A percentile compares a stretch with the other conserved stretches of the same genome.
Evolutionary conservation across 2,888 invertebrate genomes (phyloP).

Genomic region (Agrypnus murinus): DNA sequence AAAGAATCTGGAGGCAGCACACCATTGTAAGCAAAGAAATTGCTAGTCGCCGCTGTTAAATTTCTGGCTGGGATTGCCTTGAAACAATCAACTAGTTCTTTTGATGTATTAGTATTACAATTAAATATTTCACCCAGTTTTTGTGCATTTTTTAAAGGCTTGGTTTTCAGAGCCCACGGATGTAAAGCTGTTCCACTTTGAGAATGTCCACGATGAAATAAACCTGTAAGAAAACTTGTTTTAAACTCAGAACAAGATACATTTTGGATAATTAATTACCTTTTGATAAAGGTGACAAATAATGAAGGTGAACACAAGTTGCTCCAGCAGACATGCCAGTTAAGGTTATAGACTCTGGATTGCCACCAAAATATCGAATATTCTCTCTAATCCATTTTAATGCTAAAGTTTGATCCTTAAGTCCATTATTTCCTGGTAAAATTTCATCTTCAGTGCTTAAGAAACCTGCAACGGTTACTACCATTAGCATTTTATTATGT

Average conservation of each 20-base stretch:
- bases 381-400: conserved; percentile 66
- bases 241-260: background rate
- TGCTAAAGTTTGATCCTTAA: conserved; percentile 67
- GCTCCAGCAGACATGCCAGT: conserved; percentile 66
- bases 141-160: conserved; percentile 76
- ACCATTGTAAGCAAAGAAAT: conserved; percentile 76
- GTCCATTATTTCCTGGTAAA: conserved; percentile 67
- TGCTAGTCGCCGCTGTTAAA: conserved; percentile 74
- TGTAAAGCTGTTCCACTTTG: conserved; percentile 81
- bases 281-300: conserved; percentile 64
- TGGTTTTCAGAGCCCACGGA: conserved; percentile 73
- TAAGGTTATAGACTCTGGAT: conserved; percentile 66
- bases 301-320: conserved; percentile 67
- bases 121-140: conserved; percentile 76
- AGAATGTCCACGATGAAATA: conserved; percentile 78
- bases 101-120: conserved; percentile 74
- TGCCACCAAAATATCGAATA: conserved; percentile 66
- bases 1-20: conserved; percentile 61
- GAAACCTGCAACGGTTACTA: conserved; percentile 59
- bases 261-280: conserved; percentile 47
- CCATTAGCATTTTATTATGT: background rate
- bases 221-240: conserved; percentile 67
- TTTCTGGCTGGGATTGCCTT: conserved; percentile 74
- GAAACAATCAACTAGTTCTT: conserved; percentile 78
- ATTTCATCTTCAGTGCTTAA: conserved; percentile 66